A percentile compares a stretch with the other conserved stretches of the same genome.
Conservation (phyloP, 2,888 invertebrate species). For the Pterobdella sp. region DNA sequence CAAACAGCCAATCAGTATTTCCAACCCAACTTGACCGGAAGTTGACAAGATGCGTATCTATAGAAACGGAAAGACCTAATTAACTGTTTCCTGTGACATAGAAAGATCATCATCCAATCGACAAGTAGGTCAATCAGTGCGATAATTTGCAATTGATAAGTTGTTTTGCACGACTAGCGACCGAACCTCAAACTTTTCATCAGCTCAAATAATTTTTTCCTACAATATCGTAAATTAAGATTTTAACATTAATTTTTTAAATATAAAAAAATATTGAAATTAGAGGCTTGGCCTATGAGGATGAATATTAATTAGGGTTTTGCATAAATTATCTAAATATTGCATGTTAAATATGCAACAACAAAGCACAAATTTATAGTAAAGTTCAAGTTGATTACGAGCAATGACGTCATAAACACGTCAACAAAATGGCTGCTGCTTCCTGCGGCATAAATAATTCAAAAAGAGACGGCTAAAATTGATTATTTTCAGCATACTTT, state of each 20-base stretch:
- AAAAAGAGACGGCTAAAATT: not conserved
- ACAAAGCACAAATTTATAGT: not conserved
- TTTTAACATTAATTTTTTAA: not conserved
- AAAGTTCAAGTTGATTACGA: constrained; percentile 7
- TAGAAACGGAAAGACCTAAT: constrained; percentile 13
- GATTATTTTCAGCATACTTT: constrained; percentile 1
- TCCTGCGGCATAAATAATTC: constrained; percentile 5
- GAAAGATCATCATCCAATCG: constrained; percentile 12
- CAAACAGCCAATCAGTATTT: constrained; percentile 12
- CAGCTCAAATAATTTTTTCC: not conserved
- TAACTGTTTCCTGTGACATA: constrained; percentile 10
- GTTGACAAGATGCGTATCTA: constrained; percentile 14
- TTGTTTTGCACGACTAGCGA: constrained; percentile 6
- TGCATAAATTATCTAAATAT: not conserved
- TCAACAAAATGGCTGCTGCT: constrained; percentile 4
- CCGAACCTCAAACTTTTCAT: not conserved
- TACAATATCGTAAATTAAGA: too few species aligned
- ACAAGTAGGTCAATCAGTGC: constrained; percentile 13
- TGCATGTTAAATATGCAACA: constrained; percentile 1
- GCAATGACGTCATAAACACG: not conserved
- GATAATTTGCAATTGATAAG: constrained; percentile 7
- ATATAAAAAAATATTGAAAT: not conserved
- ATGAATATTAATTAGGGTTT: not conserved
- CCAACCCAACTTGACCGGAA: constrained; percentile 12
- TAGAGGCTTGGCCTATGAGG: not conserved